Conservation (phyloP, 2,797 vertebrate genomes). For the Scarus forsteni region DNA sequence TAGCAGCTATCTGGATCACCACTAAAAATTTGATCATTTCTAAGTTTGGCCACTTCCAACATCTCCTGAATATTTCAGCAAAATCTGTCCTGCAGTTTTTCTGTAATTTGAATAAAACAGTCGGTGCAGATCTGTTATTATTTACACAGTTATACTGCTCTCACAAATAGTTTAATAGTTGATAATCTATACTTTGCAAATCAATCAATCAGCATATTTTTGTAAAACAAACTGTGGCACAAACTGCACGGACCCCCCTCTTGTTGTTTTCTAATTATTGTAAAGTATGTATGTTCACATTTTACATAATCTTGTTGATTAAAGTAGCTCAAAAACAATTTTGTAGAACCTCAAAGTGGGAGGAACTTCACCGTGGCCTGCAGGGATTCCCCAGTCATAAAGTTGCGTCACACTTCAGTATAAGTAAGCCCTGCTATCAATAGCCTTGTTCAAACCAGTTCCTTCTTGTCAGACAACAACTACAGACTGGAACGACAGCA, state of each 20-base stretch:
- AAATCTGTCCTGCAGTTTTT: too few species aligned
- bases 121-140: too few species aligned
- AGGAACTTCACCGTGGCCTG: slow-evolving; percentile 36
- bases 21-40: too few species aligned
- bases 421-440: slow-evolving; percentile 38
- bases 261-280: neutral
- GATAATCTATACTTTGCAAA: too few species aligned
- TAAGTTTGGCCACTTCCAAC: too few species aligned
- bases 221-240: neutral
- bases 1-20: too few species aligned
- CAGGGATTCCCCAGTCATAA: slow-evolving; percentile 47
- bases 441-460: slow-evolving; percentile 56
- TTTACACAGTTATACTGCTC: too few species aligned
- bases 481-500: neutral
- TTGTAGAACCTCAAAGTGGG: slow-evolving; percentile 10
- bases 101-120: too few species aligned
- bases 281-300: neutral
- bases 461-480: slow-evolving; percentile 36
- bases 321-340: neutral
- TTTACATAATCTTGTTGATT: slow-evolving; percentile 29
- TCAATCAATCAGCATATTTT: neutral
- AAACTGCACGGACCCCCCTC: neutral
- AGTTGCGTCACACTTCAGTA: slow-evolving; percentile 37
- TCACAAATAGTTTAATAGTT: too few species aligned
- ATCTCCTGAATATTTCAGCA: too few species aligned